Evolutionary conservation across 2,113 vertebrate species (phyloP).

Genomic region (Phalacrocorax brasilianus): DNA sequence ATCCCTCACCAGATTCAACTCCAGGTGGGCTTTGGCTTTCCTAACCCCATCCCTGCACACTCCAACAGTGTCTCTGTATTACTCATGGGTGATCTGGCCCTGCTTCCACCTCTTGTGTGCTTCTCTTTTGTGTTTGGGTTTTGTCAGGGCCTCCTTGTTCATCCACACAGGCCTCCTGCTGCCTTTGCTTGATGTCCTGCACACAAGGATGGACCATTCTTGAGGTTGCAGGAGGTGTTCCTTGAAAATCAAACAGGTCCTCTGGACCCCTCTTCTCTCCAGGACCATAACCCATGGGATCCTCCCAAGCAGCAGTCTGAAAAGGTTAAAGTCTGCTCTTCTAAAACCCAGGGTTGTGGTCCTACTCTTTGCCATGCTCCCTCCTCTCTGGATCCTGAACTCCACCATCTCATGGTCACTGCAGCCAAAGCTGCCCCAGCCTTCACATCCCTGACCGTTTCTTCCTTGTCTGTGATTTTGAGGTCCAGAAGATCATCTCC

Average conservation of each 20-base stretch:
- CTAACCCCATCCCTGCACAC: neutral
- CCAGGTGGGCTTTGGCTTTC: neutral
- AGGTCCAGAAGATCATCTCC: neutral
- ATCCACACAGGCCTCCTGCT: neutral
- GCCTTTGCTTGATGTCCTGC: neutral
- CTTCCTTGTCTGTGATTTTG: neutral
- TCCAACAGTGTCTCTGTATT: neutral
- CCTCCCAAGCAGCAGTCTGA: neutral
- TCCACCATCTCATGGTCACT: neutral
- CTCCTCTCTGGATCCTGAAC: neutral
- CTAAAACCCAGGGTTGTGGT: neutral
- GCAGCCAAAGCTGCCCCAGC: neutral
- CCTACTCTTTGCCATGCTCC: neutral
- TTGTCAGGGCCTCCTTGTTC: neutral
- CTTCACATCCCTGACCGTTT: neutral
- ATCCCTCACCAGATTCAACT: neutral
- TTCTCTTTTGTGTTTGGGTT: neutral
- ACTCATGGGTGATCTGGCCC: neutral
- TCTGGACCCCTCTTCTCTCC: neutral
- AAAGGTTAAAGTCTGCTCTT: neutral
- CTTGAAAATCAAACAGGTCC: neutral
- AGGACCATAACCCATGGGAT: neutral
- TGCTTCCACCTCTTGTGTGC: neutral
- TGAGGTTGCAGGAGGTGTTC: neutral
- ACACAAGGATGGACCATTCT: neutral